A percentile compares a stretch with the other conserved stretches of the same genome.
Conservation (phyloP, 2,113 vertebrate species). For the Neolamprologus toae region DNA sequence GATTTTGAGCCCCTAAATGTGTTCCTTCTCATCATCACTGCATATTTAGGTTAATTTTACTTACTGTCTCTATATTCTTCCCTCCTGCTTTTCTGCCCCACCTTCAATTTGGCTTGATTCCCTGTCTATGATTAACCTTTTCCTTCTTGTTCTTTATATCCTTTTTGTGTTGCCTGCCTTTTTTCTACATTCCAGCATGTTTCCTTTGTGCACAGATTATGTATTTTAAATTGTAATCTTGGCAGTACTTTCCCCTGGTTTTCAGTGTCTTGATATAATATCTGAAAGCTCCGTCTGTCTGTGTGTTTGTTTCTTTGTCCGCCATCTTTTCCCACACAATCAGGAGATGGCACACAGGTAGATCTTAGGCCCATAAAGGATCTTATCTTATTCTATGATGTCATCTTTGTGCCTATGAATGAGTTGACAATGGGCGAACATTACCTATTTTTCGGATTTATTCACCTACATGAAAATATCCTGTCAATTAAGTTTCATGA, state of each 20-base stretch:
- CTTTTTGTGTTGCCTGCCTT: not conserved
- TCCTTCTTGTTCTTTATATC: not conserved
- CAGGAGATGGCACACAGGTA: not conserved
- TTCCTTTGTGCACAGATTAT: not conserved
- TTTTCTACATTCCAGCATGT: not conserved
- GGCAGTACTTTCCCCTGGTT: not conserved
- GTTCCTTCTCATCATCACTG: not conserved
- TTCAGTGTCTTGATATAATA: not conserved
- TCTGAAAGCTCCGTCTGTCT: not conserved
- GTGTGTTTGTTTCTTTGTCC: not conserved
- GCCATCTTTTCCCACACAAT: not conserved
- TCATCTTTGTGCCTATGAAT: not conserved
- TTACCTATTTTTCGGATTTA: not conserved
- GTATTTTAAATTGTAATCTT: not conserved
- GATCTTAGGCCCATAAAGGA: not conserved
- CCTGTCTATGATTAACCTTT: not conserved
- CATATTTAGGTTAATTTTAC: not conserved
- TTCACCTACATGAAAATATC: not conserved
- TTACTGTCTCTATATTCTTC: not conserved
- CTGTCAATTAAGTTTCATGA: not conserved
- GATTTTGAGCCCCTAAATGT: not conserved
- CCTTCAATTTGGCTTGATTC: not conserved
- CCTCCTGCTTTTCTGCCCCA: not conserved
- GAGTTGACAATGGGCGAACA: not conserved
- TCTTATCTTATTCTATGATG: not conserved